Evolutionary conservation across 2,113 vertebrate species (phyloP), one percentile per base, ranked within the genome.

Genomic region (Origma solitaria): DNA sequence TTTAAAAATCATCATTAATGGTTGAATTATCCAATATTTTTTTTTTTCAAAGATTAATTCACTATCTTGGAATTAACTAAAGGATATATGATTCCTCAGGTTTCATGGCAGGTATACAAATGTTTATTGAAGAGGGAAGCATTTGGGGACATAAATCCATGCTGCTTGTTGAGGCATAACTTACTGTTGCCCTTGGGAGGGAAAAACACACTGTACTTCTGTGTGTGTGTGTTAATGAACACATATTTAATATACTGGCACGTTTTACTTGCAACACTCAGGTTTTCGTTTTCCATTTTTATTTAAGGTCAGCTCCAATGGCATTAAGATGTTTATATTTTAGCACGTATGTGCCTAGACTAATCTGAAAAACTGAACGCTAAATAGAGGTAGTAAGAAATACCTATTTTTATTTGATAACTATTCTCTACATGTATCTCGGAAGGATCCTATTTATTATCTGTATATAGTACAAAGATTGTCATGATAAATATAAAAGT

Each of bases 91-190:
- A 91, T 70, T 91, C 6, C 40, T 80, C 27, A 56, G 49, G 24
- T 77, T 90, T 81, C 27, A 62, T 65, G 71, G 64, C 30, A 92
- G 40, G 50, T 86, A 72, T 61, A 86, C 30, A 62, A 91, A 84
- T 42, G 61, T 94, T 96, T 96, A 70, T 69, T 80, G 66, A 85
- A 58, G 76, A 86, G 47, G 56, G 73, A 62, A 85, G 37, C 69
- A 69, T 88, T 94, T 90, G 95, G 83, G 56, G 44, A 65, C 75
- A 79, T 83, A 95, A 97, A 96, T 95, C 83, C 38, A 72, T 64
- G 60, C 61, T 95, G 90, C 68, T 94, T 96, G 76, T 77, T 86
- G 89, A 96, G 85, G 68, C 87, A 92, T 92, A 92, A 90, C 76
- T 88, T 95, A 95, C 56, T 62, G 24, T 68, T 94, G 78, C 83